Base-by-base conservation (phyloP, 2,888 invertebrate species). In the Agrochola lota region DNA sequence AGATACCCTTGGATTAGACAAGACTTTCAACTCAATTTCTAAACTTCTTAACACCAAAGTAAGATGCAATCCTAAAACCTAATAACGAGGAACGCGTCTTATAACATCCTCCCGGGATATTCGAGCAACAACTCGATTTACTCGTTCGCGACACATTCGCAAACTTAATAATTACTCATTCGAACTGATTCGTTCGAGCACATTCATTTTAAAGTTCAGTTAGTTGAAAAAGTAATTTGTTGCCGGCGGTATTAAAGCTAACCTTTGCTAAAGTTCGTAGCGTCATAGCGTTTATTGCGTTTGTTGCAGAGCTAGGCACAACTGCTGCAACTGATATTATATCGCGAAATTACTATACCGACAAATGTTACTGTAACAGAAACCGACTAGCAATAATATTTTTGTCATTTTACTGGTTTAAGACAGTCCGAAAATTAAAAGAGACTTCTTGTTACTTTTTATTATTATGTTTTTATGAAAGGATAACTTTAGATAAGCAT, bases 171-270 rank as follows among this genome's bases (percentile, higher is more conserved):
- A 82, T 82, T 81, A 81, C 73, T 81, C 75, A 84, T 85, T 81
- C 68, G 71, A 73, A 71, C 77, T 74, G 72, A 85, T 78, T 73
- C 70, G 62, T 74, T 69, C 46, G 60, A 73, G 62, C 71, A 71
- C 57, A 74, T 74, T 74, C 64, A 74, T 82, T 64, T 74, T 35
- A 67, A 49, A 78, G 60, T 73, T 60, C 35, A 69, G 69, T 77
- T 79, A 69, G 74, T 79, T 86, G 71, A 75, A 86, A 79, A 84
- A 86, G 79, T 83, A 84, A 86, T 86, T 86, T 86, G 68, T 74
- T 79, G 30, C 17, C 67, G 15, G 57, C 23, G 62, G 60, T 71
- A 70, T 72, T 69, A 71, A 70, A 79, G 57, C 68, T 70, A 85
- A 83, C 75, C 68, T 79, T 83, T 76, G 64, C 43, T 72, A 9